Evolutionary conservation across 1,140 invertebrate genomes (phyloP), one percentile per base, ranked within the genome.

Genomic region (Stegodyphus dumicola): DNA sequence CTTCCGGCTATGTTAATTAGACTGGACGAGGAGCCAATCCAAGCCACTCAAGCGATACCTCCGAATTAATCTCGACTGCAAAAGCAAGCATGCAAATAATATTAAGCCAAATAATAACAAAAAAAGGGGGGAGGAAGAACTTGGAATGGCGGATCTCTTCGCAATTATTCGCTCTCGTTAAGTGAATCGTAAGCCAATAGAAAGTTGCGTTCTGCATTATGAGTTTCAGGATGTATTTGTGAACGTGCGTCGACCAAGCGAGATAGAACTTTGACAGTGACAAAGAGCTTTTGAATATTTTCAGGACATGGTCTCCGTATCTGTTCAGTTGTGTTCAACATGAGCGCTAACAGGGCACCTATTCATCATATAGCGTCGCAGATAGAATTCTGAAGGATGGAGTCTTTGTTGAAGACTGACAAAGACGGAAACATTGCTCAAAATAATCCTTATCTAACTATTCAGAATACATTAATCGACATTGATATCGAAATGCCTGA

Each of bases 161-260:
- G 15, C 64, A 76, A 76, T 76, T 76, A 76, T 76, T 76, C 74
- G 18, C 15, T 76, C 74, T 65, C n/a, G 53, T 64, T 76, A 76
- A 76, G 10, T 60, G 56, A 18, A 76, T 65, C 13, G 5, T 65
- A 65, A 65, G 17, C 6, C 6, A 13, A 76, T 76, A 60, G 56
- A 76, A 76, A 76, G 9, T 11, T 53, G 9, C 56, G 74, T 60
- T 76, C 74, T 76, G 74, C 48, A 52, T 73, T 52, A 52, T 73
- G 70, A 52, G 53, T 73, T 73, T 73, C 70, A 73, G 70, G 70
- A 73, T 73, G 70, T 73, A 73, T 7, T n/a, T 73, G 49, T 48
- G 11, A 69, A 48, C 11, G 67, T 7, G 18, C 51, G 11, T 52
- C 18, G 51, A 52, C 49, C 15, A 53, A 33, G 49, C 70, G 70